phyloP scores from a whole-genome alignment of 2,888 invertebrate species.

The Tachina grossa region DNA sequence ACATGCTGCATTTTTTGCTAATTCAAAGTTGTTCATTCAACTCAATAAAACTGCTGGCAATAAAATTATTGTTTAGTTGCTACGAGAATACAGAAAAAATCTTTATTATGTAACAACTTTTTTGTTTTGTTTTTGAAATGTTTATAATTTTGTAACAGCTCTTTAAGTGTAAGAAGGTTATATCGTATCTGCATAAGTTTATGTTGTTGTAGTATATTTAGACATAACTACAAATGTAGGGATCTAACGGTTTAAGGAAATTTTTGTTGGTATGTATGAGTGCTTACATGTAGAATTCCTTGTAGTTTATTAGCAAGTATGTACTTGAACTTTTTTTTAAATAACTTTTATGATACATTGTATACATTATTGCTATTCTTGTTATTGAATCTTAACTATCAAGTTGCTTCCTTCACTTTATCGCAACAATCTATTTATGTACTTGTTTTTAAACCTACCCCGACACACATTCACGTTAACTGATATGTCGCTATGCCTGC shows the following conservation, averaged over 20 bases:
- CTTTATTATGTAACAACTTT: not conserved
- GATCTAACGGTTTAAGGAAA: too few species aligned
- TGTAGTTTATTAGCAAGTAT: constrained; percentile 44
- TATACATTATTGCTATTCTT: constrained; percentile 52
- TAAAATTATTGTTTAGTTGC: constrained; percentile 51
- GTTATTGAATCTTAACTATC: constrained; percentile 62
- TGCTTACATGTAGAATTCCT: constrained; percentile 1
- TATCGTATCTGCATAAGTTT: constrained; percentile 46
- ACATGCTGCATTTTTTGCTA: not conserved
- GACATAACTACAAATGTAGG: not conserved
- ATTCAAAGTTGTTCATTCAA: constrained; percentile 40
- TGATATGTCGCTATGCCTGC: not conserved
- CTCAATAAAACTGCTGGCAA: constrained; percentile 53
- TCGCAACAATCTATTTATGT: constrained; percentile 42
- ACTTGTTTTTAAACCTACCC: not conserved
- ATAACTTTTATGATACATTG: constrained; percentile 57
- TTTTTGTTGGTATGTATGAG: not conserved
- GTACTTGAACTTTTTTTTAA: constrained; percentile 6
- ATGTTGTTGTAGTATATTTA: not conserved
- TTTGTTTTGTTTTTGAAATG: constrained; percentile 16
- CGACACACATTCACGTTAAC: not conserved
- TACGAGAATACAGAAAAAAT: not conserved
- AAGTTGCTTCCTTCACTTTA: constrained; percentile 60
- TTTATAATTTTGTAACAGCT: constrained; percentile 54
- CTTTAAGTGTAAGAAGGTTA: constrained; percentile 52